These are phyloP conservation scores for Poecile atricapillus DNA, from an alignment of 2,113 vertebrate species.

Conservation along the genomic window DNA sequence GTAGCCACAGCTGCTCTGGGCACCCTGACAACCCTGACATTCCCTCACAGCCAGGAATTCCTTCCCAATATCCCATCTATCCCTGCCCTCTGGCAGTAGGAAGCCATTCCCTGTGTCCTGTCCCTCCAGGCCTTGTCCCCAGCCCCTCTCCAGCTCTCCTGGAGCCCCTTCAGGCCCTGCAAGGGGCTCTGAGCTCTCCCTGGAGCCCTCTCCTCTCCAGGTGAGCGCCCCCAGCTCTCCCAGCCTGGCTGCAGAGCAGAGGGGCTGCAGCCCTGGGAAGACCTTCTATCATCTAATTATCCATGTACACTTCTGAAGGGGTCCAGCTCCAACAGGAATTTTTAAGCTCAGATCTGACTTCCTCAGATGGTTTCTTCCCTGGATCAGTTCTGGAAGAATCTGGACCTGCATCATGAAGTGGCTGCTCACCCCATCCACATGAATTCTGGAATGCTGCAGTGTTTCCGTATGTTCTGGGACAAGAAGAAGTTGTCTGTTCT, in stretches of 20 bases:
- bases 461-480: accelerated
- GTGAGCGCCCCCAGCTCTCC: background rate
- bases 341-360: background rate
- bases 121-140: accelerated
- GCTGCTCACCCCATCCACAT: background rate
- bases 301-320: background rate
- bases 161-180: background rate
- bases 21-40: too few species aligned
- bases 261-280: background rate
- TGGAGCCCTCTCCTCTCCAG: background rate
- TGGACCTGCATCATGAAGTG: background rate
- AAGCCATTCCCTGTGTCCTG: background rate
- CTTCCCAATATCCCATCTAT: accelerated
- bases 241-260: background rate
- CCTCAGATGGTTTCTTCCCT: background rate
- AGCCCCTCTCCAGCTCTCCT: background rate
- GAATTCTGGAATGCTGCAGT: background rate
- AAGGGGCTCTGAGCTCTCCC: background rate
- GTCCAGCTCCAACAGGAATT: background rate
- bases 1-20: background rate
- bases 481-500: background rate
- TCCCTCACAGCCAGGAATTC: too few species aligned
- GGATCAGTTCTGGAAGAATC: background rate
- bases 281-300: background rate
- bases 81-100: background rate